Percentiles rank a stretch among this genome's conserved stretches.
These are phyloP conservation scores for Garra rufa DNA, from an alignment of 2,113 vertebrate genomes.

Conservation along the genomic window DNA sequence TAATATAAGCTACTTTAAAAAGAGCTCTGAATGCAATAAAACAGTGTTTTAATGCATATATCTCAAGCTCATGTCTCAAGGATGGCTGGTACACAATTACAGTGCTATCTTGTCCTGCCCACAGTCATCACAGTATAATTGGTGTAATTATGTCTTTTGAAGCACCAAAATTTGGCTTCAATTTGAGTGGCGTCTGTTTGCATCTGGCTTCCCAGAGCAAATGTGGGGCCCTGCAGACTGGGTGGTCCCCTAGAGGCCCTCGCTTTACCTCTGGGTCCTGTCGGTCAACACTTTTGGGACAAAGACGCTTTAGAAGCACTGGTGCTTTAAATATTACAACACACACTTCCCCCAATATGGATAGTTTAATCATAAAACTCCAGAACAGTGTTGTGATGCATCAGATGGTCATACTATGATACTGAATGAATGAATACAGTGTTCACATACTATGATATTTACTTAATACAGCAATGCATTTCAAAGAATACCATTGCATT, in stretches of 20 bases:
- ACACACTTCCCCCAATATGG: not conserved
- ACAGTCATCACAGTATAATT: slow-evolving; percentile 14
- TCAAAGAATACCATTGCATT: not conserved
- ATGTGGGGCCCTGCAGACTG: slow-evolving; percentile 56
- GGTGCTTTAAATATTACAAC: slow-evolving; percentile 49
- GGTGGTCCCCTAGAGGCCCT: slow-evolving; percentile 72
- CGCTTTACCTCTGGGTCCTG: slow-evolving; percentile 67
- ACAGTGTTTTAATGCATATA: not conserved
- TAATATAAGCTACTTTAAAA: not conserved
- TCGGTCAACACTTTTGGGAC: slow-evolving; percentile 70
- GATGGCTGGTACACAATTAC: not conserved
- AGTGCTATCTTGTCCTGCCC: not conserved
- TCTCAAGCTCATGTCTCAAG: not conserved
- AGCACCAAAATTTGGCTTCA: not conserved
- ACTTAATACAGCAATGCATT: not conserved
- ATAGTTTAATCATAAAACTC: not conserved
- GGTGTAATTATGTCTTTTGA: slow-evolving; percentile 6
- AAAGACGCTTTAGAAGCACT: slow-evolving; percentile 63
- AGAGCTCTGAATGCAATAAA: not conserved
- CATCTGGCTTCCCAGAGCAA: slow-evolving; percentile 18
- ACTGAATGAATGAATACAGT: not conserved
- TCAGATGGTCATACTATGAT: not conserved
- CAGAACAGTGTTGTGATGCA: not conserved
- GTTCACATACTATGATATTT: not conserved
- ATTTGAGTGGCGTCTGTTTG: slow-evolving; percentile 38